Evolutionary conservation across 2,888 invertebrate genomes (phyloP).

Genomic region (Brachypalpus laphriformis): DNA sequence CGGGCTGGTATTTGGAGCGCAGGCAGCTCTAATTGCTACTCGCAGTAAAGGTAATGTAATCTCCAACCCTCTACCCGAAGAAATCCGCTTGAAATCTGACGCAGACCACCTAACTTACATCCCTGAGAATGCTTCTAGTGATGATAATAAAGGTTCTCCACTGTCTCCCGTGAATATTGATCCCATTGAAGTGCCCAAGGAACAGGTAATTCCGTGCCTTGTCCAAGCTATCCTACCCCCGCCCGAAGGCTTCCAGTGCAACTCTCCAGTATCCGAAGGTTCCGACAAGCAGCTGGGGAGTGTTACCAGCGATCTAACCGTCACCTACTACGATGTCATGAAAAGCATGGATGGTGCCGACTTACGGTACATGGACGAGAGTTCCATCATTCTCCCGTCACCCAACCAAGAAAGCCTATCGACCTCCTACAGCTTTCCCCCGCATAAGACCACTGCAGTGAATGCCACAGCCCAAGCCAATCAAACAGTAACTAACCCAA

Average conservation of each 20-base stretch:
- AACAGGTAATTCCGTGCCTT: slow-evolving; percentile 82
- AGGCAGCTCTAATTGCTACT: slow-evolving; percentile 81
- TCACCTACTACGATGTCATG: slow-evolving; percentile 90
- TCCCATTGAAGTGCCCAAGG: slow-evolving; percentile 80
- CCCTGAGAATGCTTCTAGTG: slow-evolving; percentile 48
- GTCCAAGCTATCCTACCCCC: slow-evolving; percentile 89
- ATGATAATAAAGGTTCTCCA: slow-evolving; percentile 76
- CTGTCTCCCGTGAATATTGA: slow-evolving; percentile 81
- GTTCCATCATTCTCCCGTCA: slow-evolving; percentile 91
- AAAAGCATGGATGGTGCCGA: slow-evolving; percentile 93
- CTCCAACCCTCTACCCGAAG: slow-evolving; percentile 71
- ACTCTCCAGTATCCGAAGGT: slow-evolving; percentile 86
- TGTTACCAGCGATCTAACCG: slow-evolving; percentile 84
- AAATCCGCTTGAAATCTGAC: slow-evolving; percentile 64
- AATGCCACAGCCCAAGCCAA: slow-evolving; percentile 79
- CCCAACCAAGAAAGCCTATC: slow-evolving; percentile 89
- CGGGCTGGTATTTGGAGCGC: slow-evolving; percentile 82
- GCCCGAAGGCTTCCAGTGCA: slow-evolving; percentile 88
- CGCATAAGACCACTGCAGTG: slow-evolving; percentile 40
- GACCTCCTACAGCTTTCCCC: slow-evolving; percentile 76
- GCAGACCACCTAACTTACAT: slow-evolving; percentile 55
- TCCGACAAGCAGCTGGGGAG: slow-evolving; percentile 86
- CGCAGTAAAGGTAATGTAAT: slow-evolving; percentile 77
- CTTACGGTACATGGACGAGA: slow-evolving; percentile 95
- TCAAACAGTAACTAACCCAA: slow-evolving; percentile 84